Percentiles rank a stretch among this genome's conserved stretches.
phyloP scores from a whole-genome alignment of 2,113 vertebrate genomes.

The Urocolius indicus region DNA sequence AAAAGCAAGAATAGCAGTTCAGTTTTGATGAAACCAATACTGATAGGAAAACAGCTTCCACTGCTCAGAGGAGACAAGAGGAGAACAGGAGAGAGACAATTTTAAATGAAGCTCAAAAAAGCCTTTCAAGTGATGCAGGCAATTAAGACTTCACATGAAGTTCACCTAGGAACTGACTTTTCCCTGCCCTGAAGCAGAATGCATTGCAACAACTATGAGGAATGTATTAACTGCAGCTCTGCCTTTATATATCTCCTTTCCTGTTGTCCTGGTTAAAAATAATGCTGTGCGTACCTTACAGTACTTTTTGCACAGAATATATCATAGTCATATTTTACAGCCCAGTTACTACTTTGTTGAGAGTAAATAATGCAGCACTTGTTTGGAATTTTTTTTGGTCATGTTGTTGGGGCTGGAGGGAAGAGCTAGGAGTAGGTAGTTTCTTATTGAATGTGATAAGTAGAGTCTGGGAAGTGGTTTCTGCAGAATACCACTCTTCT shows the following conservation, averaged over 20 bases:
- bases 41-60: constrained; percentile 3
- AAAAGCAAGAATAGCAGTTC: not conserved
- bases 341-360: not conserved
- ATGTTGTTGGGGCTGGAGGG: not conserved
- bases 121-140: not conserved
- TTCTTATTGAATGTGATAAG: not conserved
- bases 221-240: not conserved
- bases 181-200: not conserved
- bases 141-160: not conserved
- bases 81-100: not conserved
- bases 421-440: not conserved
- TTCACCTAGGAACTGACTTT: not conserved
- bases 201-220: not conserved
- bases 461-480: not conserved
- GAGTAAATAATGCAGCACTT: not conserved
- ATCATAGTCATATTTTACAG: not conserved
- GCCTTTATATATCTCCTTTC: not conserved
- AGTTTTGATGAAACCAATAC: not conserved
- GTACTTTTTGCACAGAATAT: not conserved
- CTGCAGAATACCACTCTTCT: not conserved
- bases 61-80: not conserved
- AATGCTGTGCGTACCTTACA: not conserved
- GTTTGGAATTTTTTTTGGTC: not conserved
- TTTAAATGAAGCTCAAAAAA: constrained; percentile 2
- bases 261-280: not conserved